phyloP scores from a whole-genome alignment of 2,888 invertebrate genomes.

The Scaptomyza flava region DNA sequence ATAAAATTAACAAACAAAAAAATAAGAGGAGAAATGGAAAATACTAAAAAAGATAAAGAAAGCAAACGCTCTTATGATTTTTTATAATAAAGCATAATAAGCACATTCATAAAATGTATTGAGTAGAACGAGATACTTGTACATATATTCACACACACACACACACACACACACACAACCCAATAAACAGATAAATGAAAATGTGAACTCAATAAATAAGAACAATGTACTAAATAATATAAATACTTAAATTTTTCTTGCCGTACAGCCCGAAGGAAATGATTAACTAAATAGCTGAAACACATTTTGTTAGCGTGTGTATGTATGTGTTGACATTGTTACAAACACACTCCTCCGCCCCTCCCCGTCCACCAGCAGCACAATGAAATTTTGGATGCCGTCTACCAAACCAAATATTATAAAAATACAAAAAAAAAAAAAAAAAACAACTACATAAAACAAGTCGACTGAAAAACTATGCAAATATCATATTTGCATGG shows the following conservation, averaged over 20 bases:
- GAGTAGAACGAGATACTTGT: conserved; percentile 21
- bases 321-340: conserved; percentile 46
- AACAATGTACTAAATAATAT: conserved; percentile 21
- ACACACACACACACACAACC: conserved; percentile 1
- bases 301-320: conserved; percentile 17
- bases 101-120: conserved; percentile 18
- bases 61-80: conserved; percentile 75
- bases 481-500: conserved; percentile 51
- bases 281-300: conserved; percentile 36
- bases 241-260: conserved; percentile 43
- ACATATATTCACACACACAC: conserved; percentile 11
- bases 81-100: conserved; percentile 59
- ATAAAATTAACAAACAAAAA: not conserved
- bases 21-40: conserved; percentile 10
- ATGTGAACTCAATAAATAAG: conserved; percentile 30
- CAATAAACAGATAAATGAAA: conserved; percentile 11
- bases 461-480: conserved; percentile 67
- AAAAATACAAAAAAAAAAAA: conserved; percentile 4
- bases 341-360: conserved; percentile 11
- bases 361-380: conserved; percentile 1
- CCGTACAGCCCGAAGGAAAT: conserved; percentile 37
- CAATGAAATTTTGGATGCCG: conserved; percentile 47
- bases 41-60: conserved; percentile 37
- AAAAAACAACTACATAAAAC: conserved; percentile 35
- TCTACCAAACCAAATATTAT: conserved; percentile 56